Evolutionary conservation across 1,140 invertebrate genomes (phyloP).

Genomic region (Musca domestica): DNA sequence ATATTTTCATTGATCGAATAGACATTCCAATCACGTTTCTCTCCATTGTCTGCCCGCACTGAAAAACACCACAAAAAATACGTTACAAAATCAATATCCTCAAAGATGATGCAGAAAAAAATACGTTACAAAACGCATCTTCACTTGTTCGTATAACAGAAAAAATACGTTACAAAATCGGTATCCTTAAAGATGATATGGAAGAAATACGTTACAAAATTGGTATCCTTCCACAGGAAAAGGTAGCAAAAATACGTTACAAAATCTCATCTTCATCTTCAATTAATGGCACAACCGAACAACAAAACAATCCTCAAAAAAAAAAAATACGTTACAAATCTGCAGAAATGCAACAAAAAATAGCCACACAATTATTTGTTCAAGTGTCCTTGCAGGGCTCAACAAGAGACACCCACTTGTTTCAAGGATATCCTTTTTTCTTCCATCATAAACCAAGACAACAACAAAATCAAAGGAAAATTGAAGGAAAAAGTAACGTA

Average conservation of each 20-base stretch:
- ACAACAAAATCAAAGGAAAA: not conserved
- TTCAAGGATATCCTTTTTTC: constrained; percentile 7
- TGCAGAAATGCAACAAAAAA: not conserved
- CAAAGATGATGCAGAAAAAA: too few species aligned
- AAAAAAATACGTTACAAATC: not conserved
- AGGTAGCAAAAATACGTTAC: constrained; percentile 1
- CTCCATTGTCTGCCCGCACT: too few species aligned
- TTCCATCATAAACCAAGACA: not conserved
- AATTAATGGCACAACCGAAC: not conserved
- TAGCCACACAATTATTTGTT: not conserved
- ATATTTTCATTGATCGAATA: too few species aligned
- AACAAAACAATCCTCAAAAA: not conserved
- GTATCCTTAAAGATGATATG: not conserved
- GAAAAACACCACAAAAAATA: not conserved
- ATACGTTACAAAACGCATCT: too few species aligned
- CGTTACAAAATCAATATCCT: not conserved
- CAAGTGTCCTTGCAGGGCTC: too few species aligned
- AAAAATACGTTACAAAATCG: not conserved
- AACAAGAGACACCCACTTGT: too few species aligned
- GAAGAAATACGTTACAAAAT: too few species aligned
- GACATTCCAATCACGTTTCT: too few species aligned
- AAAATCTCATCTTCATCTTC: not conserved
- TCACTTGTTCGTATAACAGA: too few species aligned
- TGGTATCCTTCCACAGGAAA: too few species aligned
- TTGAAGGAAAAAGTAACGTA: constrained; percentile 5